Percentiles rank a stretch among this genome's conserved stretches.
These are phyloP conservation scores for Gnatocerus cornutus DNA, from an alignment of 2,888 invertebrate genomes.

Conservation along the genomic window DNA sequence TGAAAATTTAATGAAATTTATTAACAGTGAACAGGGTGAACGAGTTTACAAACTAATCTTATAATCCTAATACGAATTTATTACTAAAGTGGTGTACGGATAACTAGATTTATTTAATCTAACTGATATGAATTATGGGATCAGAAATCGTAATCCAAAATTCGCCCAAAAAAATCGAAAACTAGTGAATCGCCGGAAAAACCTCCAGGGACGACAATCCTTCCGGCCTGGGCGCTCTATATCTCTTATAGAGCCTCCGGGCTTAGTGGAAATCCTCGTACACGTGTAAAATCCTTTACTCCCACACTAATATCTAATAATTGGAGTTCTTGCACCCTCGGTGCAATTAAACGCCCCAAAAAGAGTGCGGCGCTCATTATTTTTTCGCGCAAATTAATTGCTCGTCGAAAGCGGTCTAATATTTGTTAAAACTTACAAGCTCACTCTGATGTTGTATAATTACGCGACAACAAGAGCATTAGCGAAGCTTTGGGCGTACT, in stretches of 20 bases:
- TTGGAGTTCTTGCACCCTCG: too few species aligned
- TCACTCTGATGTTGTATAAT: constrained; percentile 50
- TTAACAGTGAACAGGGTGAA: constrained; percentile 33
- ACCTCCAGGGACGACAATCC: too few species aligned
- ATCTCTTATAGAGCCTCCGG: too few species aligned
- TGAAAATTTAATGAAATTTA: constrained; percentile 49
- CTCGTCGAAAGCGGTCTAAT: constrained; percentile 34
- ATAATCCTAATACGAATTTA: constrained; percentile 48
- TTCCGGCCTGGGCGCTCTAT: too few species aligned
- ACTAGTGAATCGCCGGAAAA: too few species aligned
- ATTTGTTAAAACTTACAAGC: background rate
- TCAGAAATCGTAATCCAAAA: too few species aligned
- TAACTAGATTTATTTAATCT: constrained; percentile 38
- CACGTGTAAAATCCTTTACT: too few species aligned
- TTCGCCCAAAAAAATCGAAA: too few species aligned
- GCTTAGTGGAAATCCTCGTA: too few species aligned
- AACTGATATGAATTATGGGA: constrained; percentile 25
- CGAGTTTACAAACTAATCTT: constrained; percentile 45
- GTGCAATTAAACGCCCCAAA: constrained; percentile 1
- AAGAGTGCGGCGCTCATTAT: constrained; percentile 27
- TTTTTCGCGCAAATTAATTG: constrained; percentile 41
- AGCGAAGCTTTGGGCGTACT: constrained; percentile 50
- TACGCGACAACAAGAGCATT: constrained; percentile 54
- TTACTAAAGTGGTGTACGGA: constrained; percentile 31
- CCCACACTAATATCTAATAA: too few species aligned